A percentile compares a stretch with the other conserved stretches of the same genome.
Conservation (phyloP, 2,797 vertebrate genomes). For the Toxotes lorentzi region DNA sequence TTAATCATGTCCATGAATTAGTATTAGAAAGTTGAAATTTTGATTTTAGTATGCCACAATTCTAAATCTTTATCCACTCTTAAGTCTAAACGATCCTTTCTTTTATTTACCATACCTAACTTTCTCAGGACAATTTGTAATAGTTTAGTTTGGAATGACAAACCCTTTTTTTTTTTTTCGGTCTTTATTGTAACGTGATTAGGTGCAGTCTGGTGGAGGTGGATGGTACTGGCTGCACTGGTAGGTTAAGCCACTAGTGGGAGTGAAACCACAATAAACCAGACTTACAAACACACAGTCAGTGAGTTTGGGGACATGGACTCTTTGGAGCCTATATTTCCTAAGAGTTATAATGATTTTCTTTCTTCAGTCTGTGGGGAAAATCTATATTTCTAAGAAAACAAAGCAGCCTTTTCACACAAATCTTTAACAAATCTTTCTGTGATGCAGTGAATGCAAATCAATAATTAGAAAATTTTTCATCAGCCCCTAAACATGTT, state of each 20-base stretch:
- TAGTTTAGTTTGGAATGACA: too few species aligned
- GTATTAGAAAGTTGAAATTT: neutral
- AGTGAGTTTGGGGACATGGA: neutral
- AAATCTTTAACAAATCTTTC: neutral
- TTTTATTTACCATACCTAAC: neutral
- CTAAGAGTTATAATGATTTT: neutral
- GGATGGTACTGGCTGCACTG: conserved; percentile 22
- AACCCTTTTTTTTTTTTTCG: too few species aligned
- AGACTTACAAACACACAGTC: too few species aligned
- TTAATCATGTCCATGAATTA: neutral
- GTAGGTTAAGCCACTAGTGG: conserved; percentile 56
- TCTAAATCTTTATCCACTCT: neutral
- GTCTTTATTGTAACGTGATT: too few species aligned
- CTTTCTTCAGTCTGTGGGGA: neutral
- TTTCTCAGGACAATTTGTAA: neutral
- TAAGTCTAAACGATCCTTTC: neutral
- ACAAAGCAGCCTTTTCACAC: conserved; percentile 31
- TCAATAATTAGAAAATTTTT: neutral
- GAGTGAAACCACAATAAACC: conserved; percentile 27
- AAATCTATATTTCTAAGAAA: conserved; percentile 22
- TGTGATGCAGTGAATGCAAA: neutral
- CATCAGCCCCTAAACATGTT: neutral
- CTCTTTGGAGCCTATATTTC: neutral
- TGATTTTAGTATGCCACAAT: neutral
- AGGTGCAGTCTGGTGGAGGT: neutral